Evolutionary conservation across 1,140 invertebrate species (phyloP), one percentile per base, ranked within the genome.

Genomic region (Drosophila repleta): DNA sequence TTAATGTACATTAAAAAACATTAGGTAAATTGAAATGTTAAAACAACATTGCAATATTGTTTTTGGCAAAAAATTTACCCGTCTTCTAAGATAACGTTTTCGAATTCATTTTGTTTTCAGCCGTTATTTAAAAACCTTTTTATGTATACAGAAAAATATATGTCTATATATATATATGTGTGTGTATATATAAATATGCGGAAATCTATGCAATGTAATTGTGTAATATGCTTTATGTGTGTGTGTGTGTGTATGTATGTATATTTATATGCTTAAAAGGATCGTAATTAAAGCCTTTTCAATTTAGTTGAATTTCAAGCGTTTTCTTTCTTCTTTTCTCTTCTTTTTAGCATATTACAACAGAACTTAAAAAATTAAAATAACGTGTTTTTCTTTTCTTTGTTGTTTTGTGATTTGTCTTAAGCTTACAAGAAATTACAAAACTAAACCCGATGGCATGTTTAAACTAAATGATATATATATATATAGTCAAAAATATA

Each of bases 401-500:
- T 43, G 35, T 43, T 41, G 11, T 15, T 43, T 51, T 72, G 41
- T 66, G 53, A 48, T 67, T 74, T 56, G 52, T 62, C 82, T 80
- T 85, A 85, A 57, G 65, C 74, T 35, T 35, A 35, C 32, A 35
- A 77, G n/a, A 57, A 57, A 74, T 57, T 73, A 69, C 64, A 81
- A 55, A 79, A 72, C 78, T 78, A 85, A 72, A 87, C 79, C 79
- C 79, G 81, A 85, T 85, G 82, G 83, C 82, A 78, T 82, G 56
- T 67, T 85, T 77, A 53, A 82, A 82, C 82, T 82, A 82, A 85
- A 72, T 78, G 60, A 66, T n/a, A n/a, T n/a, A n/a, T n/a, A n/a
- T n/a, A n/a, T n/a, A n/a, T n/a, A n/a, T 82, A 81, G 78, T 78
- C 74, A 81, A 81, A 84, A 85, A 81, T 85, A 37, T 85, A 85